phyloP scores from a whole-genome alignment of 2,113 vertebrate species.

The Lophochroa leadbeateri region DNA sequence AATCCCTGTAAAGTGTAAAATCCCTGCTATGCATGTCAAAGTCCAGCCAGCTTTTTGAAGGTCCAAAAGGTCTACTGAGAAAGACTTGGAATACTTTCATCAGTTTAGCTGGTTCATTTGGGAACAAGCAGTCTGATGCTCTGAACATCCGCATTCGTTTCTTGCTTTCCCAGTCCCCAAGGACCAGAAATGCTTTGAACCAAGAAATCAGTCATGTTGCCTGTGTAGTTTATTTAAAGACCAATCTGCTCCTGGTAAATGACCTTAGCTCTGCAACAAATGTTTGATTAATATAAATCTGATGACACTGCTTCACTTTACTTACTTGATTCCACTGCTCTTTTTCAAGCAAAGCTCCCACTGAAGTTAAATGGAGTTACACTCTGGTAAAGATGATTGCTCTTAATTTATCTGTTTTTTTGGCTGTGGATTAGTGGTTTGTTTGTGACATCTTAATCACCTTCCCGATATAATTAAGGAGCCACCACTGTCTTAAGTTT shows the following conservation, averaged over 20 bases:
- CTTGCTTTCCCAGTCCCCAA: slow-evolving; percentile 23
- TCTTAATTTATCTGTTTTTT: background rate
- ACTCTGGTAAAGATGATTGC: background rate
- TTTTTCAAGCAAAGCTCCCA: background rate
- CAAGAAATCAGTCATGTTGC: slow-evolving; percentile 53
- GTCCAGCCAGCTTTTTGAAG: slow-evolving; percentile 10
- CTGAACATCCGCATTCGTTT: slow-evolving; percentile 42
- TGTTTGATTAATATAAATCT: slow-evolving; percentile 27
- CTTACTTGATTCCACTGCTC: background rate
- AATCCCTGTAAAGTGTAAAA: slow-evolving; percentile 30
- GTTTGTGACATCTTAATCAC: slow-evolving; percentile 25
- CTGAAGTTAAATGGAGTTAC: background rate
- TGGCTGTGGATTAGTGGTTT: background rate
- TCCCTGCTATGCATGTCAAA: slow-evolving; percentile 17
- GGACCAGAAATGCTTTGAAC: slow-evolving; percentile 40
- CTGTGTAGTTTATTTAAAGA: slow-evolving; percentile 54
- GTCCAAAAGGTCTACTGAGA: slow-evolving; percentile 54
- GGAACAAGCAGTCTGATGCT: slow-evolving; percentile 48
- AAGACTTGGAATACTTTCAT: slow-evolving; percentile 43
- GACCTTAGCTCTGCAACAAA: background rate
- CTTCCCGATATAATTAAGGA: slow-evolving; percentile 8
- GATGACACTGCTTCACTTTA: background rate
- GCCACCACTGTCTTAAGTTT: background rate
- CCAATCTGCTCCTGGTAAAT: slow-evolving; percentile 24
- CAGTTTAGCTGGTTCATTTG: slow-evolving; percentile 46